phyloP scores from a whole-genome alignment of 2,113 vertebrate species.

The Phyllostomus discolor region DNA sequence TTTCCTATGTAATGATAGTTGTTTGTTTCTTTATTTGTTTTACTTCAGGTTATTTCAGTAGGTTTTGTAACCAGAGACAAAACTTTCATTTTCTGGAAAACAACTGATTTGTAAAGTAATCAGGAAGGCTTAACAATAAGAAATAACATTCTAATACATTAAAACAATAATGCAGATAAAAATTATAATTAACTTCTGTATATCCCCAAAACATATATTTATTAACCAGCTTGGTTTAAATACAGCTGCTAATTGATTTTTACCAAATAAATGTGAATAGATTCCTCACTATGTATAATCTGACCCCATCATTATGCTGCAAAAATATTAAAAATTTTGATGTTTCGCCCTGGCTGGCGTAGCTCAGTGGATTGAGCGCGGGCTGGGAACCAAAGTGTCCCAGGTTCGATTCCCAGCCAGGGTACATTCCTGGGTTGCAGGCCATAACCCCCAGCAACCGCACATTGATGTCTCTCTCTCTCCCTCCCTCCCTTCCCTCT shows the following conservation, averaged over 20 bases:
- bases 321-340: not conserved
- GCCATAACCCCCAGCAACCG: no score
- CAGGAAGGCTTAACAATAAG: not conserved
- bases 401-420: no score
- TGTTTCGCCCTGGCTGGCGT: no score
- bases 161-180: not conserved
- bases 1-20: not conserved
- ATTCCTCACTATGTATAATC: not conserved
- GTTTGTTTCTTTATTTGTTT: not conserved
- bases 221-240: not conserved
- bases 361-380: no score
- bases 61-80: not conserved
- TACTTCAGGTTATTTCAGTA: not conserved
- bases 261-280: not conserved
- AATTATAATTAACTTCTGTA: not conserved
- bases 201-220: not conserved
- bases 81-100: not conserved
- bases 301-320: not conserved
- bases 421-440: no score
- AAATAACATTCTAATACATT: not conserved
- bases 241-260: not conserved
- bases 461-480: no score
- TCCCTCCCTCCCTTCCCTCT: no score
- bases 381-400: no score
- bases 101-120: not conserved